Evolutionary conservation across 35 echinoderm and acorn worm genomes (phyloP).

Genomic region (Lytechinus pictus): DNA sequence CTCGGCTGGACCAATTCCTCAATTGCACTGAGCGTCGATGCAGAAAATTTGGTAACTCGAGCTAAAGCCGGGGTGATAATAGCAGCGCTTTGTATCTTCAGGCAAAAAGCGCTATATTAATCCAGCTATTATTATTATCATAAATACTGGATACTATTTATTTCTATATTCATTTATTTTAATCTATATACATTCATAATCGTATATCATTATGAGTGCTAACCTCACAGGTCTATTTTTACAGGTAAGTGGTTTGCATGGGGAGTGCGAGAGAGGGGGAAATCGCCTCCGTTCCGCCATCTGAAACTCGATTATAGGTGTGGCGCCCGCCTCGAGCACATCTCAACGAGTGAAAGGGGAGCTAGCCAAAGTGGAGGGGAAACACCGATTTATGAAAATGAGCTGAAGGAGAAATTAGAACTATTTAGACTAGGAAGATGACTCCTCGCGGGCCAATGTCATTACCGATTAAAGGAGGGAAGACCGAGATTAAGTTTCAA

Average conservation of each 20-base stretch:
- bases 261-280: background rate
- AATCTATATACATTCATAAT: no score
- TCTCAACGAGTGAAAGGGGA: background rate
- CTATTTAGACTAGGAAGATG: conserved; percentile 18
- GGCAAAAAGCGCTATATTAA: no score
- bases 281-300: conserved; percentile 5
- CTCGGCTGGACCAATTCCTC: no score
- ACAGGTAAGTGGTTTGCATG: background rate
- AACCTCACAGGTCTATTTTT: background rate
- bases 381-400: background rate
- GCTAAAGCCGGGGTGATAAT: no score
- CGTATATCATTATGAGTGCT: no score
- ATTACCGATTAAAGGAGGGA: conserved; percentile 5
- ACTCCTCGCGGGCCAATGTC: background rate
- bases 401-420: background rate
- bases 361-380: background rate
- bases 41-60: no score
- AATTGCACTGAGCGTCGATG: no score
- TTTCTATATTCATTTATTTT: no score
- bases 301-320: conserved; percentile 34
- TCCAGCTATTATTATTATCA: no score
- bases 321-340: conserved; percentile 14
- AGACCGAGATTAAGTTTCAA: background rate
- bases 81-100: no score
- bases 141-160: no score